Evolutionary conservation across 1,140 invertebrate genomes (phyloP).

Genomic region (Bilobella aurantiaca): DNA sequence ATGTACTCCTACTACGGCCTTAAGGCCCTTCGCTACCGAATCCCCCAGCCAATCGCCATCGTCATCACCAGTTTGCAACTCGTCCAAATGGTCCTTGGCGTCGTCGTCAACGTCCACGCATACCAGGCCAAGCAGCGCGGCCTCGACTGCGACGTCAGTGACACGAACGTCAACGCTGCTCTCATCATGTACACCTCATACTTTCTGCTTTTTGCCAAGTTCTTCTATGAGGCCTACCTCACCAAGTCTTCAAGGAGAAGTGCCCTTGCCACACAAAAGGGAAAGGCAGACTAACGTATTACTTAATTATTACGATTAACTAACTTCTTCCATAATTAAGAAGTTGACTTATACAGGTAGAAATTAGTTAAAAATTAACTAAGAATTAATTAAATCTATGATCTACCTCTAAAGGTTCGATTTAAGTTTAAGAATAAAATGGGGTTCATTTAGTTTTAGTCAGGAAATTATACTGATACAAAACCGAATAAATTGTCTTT

Average conservation of each 20-base stretch:
- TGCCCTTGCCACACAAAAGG: neutral
- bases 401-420: too few species aligned
- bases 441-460: too few species aligned
- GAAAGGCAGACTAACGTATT: constrained; percentile 1
- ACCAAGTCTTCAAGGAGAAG: neutral
- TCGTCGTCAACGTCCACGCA: constrained; percentile 78
- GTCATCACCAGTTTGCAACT: constrained; percentile 75
- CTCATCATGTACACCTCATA: constrained; percentile 91
- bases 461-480: too few species aligned
- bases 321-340: too few species aligned
- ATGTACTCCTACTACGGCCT: constrained; percentile 50
- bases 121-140: constrained; percentile 50
- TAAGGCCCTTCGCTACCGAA: constrained; percentile 62
- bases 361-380: too few species aligned
- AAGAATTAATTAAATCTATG: too few species aligned
- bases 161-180: constrained; percentile 76
- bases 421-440: too few species aligned
- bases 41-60: constrained; percentile 80
- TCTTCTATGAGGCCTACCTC: constrained; percentile 82
- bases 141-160: constrained; percentile 71
- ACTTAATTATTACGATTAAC: too few species aligned
- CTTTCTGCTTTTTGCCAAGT: constrained; percentile 76
- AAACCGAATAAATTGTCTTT: too few species aligned
- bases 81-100: constrained; percentile 89
- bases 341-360: too few species aligned